Conservation (phyloP, 2,113 vertebrate species). For the Zosterops hypoxanthus region DNA sequence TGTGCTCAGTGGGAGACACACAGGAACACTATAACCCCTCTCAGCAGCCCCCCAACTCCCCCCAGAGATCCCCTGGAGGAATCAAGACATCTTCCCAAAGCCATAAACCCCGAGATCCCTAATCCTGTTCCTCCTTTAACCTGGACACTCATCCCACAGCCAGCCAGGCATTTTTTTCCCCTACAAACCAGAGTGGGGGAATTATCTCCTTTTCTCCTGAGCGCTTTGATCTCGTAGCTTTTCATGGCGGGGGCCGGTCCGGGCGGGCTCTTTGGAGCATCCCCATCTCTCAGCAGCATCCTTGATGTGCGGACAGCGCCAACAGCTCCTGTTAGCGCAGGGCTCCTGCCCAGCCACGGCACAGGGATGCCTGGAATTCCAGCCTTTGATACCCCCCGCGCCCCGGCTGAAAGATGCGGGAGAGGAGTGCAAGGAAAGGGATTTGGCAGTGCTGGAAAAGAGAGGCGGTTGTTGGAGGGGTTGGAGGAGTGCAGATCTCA, state of each 20-base stretch:
- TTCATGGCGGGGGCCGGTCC: not conserved
- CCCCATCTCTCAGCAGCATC: conserved; percentile 57
- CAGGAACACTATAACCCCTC: not conserved
- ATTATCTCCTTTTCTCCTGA: not conserved
- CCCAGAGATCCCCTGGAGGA: not conserved
- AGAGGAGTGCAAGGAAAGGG: not conserved
- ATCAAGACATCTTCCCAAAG: not conserved
- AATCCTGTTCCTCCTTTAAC: not conserved
- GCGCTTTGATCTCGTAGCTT: conserved; percentile 45
- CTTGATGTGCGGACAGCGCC: conserved; percentile 4
- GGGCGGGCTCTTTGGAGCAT: not conserved
- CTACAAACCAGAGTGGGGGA: not conserved
- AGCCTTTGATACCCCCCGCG: conserved; percentile 66
- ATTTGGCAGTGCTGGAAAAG: not conserved
- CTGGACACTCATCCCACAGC: not conserved
- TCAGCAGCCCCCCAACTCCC: not conserved
- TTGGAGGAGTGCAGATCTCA: not conserved
- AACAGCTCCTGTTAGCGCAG: conserved; percentile 76
- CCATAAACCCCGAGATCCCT: not conserved
- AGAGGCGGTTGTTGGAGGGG: accelerated
- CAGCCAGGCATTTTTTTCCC: not conserved
- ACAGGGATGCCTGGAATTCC: conserved; percentile 72
- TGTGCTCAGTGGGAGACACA: not conserved
- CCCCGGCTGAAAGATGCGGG: conserved; percentile 38
- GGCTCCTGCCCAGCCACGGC: conserved; percentile 22